Percentiles rank a stretch among this genome's conserved stretches.
Evolutionary conservation across 92 coral and sea anemone genomes (phyloP).

Genomic region (Zoanthus solanderi): DNA sequence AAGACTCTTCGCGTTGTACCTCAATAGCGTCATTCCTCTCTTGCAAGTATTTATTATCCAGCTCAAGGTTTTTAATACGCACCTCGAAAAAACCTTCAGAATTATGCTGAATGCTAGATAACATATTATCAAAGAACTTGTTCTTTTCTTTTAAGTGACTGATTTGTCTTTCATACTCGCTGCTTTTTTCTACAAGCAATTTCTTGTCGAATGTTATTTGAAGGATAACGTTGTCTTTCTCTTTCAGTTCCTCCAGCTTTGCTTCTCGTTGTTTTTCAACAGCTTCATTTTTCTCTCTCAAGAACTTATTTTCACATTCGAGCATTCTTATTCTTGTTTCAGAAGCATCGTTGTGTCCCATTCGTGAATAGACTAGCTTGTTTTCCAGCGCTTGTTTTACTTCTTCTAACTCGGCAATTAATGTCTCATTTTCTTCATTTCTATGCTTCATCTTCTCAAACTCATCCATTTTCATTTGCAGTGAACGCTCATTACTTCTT

Average conservation of each 20-base stretch:
- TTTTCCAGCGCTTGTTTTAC: not conserved
- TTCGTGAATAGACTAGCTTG: not conserved
- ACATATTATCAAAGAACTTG: constrained; percentile 1
- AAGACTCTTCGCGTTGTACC: constrained; percentile 10
- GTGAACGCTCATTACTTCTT: constrained; percentile 6
- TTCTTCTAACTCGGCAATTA: not conserved
- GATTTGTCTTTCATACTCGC: not conserved
- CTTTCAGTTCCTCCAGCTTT: not conserved
- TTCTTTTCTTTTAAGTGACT: constrained; percentile 1
- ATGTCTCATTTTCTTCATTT: not conserved
- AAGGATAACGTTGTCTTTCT: constrained; percentile 21
- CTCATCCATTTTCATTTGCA: not conserved
- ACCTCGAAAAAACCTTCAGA: not conserved
- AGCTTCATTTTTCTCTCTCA: constrained; percentile 3
- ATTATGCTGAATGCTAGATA: not conserved
- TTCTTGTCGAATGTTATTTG: constrained; percentile 14
- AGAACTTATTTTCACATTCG: constrained; percentile 13
- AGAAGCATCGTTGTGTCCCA: not conserved
- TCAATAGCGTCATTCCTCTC: constrained; percentile 19
- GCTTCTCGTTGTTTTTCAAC: constrained; percentile 22
- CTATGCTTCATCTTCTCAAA: constrained; percentile 9
- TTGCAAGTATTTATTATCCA: constrained; percentile 31
- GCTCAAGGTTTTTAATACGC: constrained; percentile 20
- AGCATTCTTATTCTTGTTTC: constrained; percentile 7
- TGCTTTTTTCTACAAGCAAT: not conserved